Conservation (phyloP, 2,113 vertebrate genomes). For the Mungos mungo region DNA sequence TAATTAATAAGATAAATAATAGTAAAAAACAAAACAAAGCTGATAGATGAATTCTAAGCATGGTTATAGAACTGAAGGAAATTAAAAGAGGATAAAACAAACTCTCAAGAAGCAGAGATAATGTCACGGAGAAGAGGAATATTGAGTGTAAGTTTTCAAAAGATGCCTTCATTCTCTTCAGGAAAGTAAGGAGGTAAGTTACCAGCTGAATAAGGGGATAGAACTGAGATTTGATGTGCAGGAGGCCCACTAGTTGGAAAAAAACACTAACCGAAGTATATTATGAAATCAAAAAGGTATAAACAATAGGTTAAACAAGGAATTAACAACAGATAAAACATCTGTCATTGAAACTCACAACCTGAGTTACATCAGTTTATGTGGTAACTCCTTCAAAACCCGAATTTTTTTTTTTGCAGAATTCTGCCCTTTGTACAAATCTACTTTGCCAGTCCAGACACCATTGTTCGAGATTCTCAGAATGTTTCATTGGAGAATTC, state of each 20-base stretch:
- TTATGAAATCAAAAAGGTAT: neutral
- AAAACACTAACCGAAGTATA: neutral
- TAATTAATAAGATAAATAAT: neutral
- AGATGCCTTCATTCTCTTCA: neutral
- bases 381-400: neutral
- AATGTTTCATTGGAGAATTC: conserved; percentile 11
- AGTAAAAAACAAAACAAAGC: neutral
- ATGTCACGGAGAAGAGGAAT: neutral
- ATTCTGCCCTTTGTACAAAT: neutral
- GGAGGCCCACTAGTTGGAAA: neutral
- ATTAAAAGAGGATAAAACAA: neutral
- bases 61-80: neutral
- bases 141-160: neutral
- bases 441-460: neutral
- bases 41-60: neutral
- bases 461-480: neutral
- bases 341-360: neutral
- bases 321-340: neutral
- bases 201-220: neutral
- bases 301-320: neutral
- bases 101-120: neutral
- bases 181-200: neutral
- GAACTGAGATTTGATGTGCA: neutral
- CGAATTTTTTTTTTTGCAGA: neutral
- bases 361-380: neutral